Evolutionary conservation across 2,797 vertebrate species (phyloP).

Genomic region (Hoplostethus mediterraneus): DNA sequence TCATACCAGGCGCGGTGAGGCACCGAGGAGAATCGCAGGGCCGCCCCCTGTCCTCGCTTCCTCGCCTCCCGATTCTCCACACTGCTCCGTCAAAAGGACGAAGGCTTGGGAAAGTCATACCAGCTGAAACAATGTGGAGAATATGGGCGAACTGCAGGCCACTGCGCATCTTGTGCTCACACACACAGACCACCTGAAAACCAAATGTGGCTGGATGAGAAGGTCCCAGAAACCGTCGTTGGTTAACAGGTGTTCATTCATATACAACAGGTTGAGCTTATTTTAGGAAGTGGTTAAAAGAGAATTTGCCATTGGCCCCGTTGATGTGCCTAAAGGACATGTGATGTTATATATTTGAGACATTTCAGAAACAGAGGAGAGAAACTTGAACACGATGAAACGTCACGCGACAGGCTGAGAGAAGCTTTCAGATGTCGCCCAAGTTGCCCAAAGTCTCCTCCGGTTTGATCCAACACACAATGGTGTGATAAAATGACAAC

Average conservation of each 20-base stretch:
- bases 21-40: constrained; percentile 88
- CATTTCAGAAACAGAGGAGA: not conserved
- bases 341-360: no score
- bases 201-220: not conserved
- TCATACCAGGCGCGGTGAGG: constrained; percentile 64
- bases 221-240: not conserved
- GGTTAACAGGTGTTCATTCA: no score
- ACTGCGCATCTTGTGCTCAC: constrained; percentile 49
- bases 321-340: no score
- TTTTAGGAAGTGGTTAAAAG: no score
- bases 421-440: constrained; percentile 34
- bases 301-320: no score
- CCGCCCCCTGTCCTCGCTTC: constrained; percentile 83
- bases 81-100: constrained; percentile 78
- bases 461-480: constrained; percentile 53
- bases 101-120: constrained; percentile 82
- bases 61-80: constrained; percentile 86
- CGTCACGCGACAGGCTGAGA: constrained; percentile 57
- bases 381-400: not conserved
- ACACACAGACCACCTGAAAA: constrained; percentile 27
- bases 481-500: constrained; percentile 58
- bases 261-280: no score
- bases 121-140: constrained; percentile 69
- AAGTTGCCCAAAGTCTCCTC: constrained; percentile 36
- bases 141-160: constrained; percentile 41